These are phyloP conservation scores for Dicerorhinus sumatrensis DNA, from an alignment of 2,113 vertebrate species.

Conservation along the genomic window DNA sequence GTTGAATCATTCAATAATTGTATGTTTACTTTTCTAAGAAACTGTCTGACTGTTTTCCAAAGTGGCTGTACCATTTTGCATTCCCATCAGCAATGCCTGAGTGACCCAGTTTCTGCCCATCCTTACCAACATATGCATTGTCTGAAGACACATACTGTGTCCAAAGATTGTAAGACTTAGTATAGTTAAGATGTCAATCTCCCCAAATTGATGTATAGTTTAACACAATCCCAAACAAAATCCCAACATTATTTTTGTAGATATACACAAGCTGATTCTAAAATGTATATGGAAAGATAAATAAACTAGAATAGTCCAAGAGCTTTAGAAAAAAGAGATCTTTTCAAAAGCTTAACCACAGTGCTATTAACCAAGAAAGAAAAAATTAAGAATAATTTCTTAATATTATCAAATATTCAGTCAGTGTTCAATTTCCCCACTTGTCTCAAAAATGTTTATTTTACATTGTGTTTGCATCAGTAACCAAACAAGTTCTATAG, in stretches of 20 bases:
- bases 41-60: neutral
- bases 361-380: neutral
- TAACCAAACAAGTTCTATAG: neutral
- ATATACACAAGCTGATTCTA: neutral
- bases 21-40: neutral
- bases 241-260: neutral
- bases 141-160: neutral
- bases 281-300: neutral
- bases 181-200: neutral
- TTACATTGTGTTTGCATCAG: neutral
- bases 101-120: neutral
- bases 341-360: neutral
- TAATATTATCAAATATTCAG: neutral
- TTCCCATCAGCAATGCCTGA: neutral
- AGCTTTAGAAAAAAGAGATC: neutral
- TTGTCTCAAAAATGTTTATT: neutral
- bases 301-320: neutral
- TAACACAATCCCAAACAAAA: neutral
- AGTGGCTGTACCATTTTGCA: neutral
- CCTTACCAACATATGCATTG: neutral
- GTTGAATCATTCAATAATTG: neutral
- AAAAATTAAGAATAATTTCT: neutral
- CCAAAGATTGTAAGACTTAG: neutral
- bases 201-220: neutral
- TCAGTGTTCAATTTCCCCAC: neutral